Evolutionary conservation across 53 echinoderm and acorn worm genomes (phyloP).

Genomic region (Astropecten irregularis): DNA sequence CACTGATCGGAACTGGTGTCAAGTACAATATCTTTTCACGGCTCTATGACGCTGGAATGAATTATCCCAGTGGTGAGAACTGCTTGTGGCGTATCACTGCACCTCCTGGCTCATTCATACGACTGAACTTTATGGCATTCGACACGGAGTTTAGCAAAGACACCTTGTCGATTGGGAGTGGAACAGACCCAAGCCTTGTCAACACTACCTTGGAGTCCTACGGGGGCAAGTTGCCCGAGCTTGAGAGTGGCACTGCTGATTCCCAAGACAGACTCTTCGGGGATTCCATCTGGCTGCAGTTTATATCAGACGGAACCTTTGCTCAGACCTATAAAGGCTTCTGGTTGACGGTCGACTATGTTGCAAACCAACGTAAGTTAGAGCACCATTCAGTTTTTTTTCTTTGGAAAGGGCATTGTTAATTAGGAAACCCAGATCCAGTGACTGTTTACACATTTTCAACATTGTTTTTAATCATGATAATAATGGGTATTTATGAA

Average conservation of each 20-base stretch:
- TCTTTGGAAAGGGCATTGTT: too few relatives aligned
- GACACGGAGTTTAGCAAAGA: not conserved
- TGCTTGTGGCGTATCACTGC: not conserved
- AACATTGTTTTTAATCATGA: too few relatives aligned
- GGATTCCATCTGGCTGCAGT: not conserved
- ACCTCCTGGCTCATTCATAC: not conserved
- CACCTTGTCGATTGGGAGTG: not conserved
- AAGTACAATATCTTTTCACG: not conserved
- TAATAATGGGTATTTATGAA: too few relatives aligned
- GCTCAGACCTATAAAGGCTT: not conserved
- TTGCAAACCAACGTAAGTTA: not conserved
- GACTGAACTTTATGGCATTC: not conserved
- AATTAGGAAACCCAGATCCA: too few relatives aligned
- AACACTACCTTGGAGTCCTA: not conserved
- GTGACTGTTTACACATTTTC: too few relatives aligned
- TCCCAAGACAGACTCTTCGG: not conserved
- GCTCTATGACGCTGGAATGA: not conserved
- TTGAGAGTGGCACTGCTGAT: not conserved
- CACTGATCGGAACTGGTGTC: not conserved
- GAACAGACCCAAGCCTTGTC: not conserved
- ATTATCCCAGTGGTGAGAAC: not conserved
- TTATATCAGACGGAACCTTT: not conserved
- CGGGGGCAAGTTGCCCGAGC: not conserved
- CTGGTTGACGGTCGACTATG: not conserved
- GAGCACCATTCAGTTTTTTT: not conserved